phyloP scores from a whole-genome alignment of 2,888 invertebrate genomes.

The Drepanosiphum platanoidis region DNA sequence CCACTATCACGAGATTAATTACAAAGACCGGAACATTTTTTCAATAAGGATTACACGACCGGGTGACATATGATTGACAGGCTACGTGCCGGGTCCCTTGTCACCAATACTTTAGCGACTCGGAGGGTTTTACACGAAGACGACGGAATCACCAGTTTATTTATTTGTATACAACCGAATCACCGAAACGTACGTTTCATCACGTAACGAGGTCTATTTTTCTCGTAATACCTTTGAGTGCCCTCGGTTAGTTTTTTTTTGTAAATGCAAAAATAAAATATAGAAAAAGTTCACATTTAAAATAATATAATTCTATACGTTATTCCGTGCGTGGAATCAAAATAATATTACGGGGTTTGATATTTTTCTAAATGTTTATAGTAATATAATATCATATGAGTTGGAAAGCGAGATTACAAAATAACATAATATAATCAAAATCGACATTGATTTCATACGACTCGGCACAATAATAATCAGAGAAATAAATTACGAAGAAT shows the following conservation, averaged over 20 bases:
- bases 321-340: not conserved
- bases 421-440: too few relatives aligned
- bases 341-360: not conserved
- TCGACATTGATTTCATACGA: not conserved
- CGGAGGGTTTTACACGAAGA: slow-evolving; percentile 17
- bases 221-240: not conserved
- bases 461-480: too few relatives aligned
- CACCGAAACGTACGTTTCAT: slow-evolving; percentile 43
- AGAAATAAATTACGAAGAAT: too few relatives aligned
- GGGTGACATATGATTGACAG: slow-evolving; percentile 55
- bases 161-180: slow-evolving; percentile 37
- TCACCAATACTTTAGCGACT: slow-evolving; percentile 44
- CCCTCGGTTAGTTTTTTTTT: slow-evolving; percentile 27
- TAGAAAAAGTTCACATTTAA: not conserved
- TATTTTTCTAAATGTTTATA: not conserved
- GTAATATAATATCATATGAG: too few relatives aligned
- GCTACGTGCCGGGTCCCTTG: slow-evolving; percentile 51
- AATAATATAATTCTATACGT: not conserved
- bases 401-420: too few relatives aligned
- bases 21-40: not conserved
- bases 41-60: slow-evolving; percentile 8
- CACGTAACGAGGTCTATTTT: slow-evolving; percentile 55
- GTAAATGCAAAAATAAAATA: slow-evolving; percentile 42
- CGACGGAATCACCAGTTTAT: slow-evolving; percentile 30
- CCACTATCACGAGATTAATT: slow-evolving; percentile 34